phyloP scores from a whole-genome alignment of 2,113 vertebrate species.

The Chauna torquata region DNA sequence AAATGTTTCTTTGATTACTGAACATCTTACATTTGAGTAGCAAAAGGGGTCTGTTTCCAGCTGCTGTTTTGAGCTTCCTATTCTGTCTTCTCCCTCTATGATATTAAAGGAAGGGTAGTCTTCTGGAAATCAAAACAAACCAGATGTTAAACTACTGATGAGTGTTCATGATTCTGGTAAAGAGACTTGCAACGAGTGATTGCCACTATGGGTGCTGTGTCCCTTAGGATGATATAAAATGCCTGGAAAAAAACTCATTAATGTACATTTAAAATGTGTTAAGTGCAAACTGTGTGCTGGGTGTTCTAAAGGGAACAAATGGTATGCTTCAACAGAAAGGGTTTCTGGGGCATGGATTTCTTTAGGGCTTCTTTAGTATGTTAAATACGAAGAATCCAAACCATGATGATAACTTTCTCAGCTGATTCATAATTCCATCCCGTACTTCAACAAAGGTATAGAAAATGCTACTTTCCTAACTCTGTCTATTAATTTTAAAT shows the following conservation, averaged over 20 bases:
- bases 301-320: not conserved
- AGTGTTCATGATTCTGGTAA: not conserved
- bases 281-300: not conserved
- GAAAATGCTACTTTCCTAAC: not conserved
- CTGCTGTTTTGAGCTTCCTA: not conserved
- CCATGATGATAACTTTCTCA: not conserved
- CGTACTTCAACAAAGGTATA: not conserved
- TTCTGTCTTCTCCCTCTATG: not conserved
- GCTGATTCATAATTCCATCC: not conserved
- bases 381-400: not conserved
- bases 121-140: not conserved
- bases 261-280: not conserved
- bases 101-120: not conserved
- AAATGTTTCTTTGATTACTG: not conserved
- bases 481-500: not conserved
- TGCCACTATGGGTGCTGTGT: not conserved
- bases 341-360: not conserved
- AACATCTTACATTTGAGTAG: not conserved
- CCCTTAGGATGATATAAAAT: not conserved
- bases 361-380: not conserved
- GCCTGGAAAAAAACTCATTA: not conserved
- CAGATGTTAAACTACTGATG: not conserved
- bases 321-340: not conserved
- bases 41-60: not conserved
- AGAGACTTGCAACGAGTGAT: not conserved